Evolutionary conservation across 2,113 vertebrate species (phyloP).

Genomic region (Bettongia penicillata): DNA sequence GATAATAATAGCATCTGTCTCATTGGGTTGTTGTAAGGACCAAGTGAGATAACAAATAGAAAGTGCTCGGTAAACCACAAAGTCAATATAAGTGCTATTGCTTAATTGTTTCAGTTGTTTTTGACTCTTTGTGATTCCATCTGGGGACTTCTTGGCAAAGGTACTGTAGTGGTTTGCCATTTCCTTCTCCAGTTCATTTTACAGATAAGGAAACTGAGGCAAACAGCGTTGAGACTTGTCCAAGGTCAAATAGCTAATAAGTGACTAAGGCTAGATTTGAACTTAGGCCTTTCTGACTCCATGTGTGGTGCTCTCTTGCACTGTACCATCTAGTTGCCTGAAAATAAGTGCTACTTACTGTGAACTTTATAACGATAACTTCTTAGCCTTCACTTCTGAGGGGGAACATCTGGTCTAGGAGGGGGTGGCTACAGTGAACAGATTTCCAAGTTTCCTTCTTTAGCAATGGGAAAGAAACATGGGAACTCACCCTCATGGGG

Average conservation of each 20-base stretch:
- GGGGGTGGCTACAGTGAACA: not conserved
- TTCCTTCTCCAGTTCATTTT: not conserved
- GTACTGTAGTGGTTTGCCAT: not conserved
- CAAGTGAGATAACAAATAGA: not conserved
- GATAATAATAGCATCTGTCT: not conserved
- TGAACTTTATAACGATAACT: not conserved
- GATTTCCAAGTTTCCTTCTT: not conserved
- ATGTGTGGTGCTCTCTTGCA: not conserved
- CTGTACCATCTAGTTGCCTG: not conserved
- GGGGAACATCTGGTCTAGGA: not conserved
- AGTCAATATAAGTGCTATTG: not conserved
- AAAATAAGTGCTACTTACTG: not conserved
- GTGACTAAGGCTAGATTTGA: not conserved
- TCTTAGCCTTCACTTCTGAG: not conserved
- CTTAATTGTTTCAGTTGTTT: not conserved
- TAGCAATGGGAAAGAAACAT: not conserved
- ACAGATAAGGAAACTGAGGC: not conserved
- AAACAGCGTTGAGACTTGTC: not conserved
- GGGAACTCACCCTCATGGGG: not conserved
- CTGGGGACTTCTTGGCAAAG: not conserved
- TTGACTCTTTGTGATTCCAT: not conserved
- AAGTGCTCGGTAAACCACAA: not conserved
- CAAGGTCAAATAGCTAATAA: not conserved
- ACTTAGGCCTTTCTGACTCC: not conserved
- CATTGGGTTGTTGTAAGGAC: not conserved